Percentiles rank a stretch among this genome's conserved stretches.
These are phyloP conservation scores for Noctua janthe DNA, from an alignment of 2,888 invertebrate species.

Conservation along the genomic window DNA sequence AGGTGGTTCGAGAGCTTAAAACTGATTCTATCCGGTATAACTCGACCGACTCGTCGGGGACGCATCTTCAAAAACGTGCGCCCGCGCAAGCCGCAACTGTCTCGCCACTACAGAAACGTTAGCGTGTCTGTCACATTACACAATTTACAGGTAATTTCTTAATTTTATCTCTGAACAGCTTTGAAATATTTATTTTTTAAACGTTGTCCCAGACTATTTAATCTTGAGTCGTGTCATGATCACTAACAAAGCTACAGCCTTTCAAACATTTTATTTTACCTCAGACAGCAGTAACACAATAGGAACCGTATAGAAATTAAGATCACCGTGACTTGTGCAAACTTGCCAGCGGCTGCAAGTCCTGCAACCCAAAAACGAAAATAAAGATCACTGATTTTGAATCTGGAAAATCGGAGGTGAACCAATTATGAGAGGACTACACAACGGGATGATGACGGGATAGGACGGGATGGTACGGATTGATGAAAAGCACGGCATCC, in stretches of 20 bases:
- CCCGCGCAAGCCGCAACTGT: constrained; percentile 97
- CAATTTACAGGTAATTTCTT: constrained; percentile 91
- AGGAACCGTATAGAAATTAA: neutral
- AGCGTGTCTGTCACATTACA: constrained; percentile 96
- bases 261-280: too few relatives aligned
- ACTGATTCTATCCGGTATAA: constrained; percentile 97
- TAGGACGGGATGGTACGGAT: too few relatives aligned
- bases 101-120: constrained; percentile 97
- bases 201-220: neutral
- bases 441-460: neutral
- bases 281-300: too few relatives aligned
- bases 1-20: constrained; percentile 99
- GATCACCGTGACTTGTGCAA: neutral
- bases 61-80: constrained; percentile 95
- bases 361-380: neutral
- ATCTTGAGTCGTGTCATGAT: neutral
- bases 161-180: neutral
- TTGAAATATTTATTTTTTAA: neutral
- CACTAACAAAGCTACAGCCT: neutral
- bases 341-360: neutral
- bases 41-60: constrained; percentile 98
- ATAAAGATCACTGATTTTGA: neutral
- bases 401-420: neutral
- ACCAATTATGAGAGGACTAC: neutral
- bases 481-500: too few relatives aligned